Evolutionary conservation across 1,140 invertebrate species (phyloP), one percentile per base, ranked within the genome.

Genomic region (Thaumetopoea pityocampa): DNA sequence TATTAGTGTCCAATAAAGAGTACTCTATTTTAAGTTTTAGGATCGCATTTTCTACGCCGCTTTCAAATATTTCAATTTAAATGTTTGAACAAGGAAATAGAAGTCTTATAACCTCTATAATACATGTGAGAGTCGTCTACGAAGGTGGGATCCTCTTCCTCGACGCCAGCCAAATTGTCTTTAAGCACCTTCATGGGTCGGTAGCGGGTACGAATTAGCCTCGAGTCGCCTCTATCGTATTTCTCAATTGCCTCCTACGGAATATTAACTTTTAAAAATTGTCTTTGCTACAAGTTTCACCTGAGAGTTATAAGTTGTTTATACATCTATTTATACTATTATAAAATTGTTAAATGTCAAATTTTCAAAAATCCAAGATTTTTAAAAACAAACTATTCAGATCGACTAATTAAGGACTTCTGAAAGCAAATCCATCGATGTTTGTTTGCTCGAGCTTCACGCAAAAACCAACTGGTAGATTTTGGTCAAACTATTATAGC

Each of bases 61-160:
- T 5, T 6, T 9, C 4, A 37, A n/a, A 16, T n/a, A 41, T 1
- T 16, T 9, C 11, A 5, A 23, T 3, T 4, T n/a, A n/a, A n/a
- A 5, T 11, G 1, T 11, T 9, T 5, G 16, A 1, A 20, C 20
- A 32, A 20, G 7, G 2, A 26, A 40, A 27, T 27, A 12, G 5
- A 32, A 22, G 23, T 14, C 12, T 23, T 51, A 37, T 14, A 54
- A 82, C 73, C 76, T 68, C 58, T 79, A 35, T 80, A 83, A 59
- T 70, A 83, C 66, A 83, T 67, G 38, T 83, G 64, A 19, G 76
- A 77, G 53, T 80, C 79, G 20, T 83, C 79, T n/a, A 77, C 57
- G 40, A 83, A 81, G 5, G 66, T 69, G 0, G 72, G 61, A 33
- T 81, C 68, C 30, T 81, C 74, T 7, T 79, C 74, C 41, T 73